Conservation (phyloP, 2,888 invertebrate genomes). For the Drosophila ezoana region DNA sequence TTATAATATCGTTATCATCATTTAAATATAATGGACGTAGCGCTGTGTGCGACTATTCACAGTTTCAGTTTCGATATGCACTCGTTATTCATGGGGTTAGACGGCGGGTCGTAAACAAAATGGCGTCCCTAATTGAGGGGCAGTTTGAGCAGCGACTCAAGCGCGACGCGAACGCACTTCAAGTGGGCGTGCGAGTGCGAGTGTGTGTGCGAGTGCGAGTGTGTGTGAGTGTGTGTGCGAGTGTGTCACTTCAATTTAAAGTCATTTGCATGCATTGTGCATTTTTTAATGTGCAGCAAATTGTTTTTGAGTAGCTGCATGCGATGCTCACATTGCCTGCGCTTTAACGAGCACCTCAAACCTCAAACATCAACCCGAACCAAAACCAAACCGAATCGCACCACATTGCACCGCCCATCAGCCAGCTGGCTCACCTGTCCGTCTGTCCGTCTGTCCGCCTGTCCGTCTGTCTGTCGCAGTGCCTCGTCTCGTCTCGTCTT, state of each 20-base stretch:
- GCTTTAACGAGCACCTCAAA: constrained; percentile 47
- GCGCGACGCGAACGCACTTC: constrained; percentile 53
- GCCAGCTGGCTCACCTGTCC: constrained; percentile 45
- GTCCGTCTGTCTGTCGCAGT: constrained; percentile 30
- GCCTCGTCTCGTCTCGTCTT: constrained; percentile 36
- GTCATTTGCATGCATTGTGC: constrained; percentile 79
- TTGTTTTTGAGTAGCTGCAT: constrained; percentile 79
- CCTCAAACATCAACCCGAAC: constrained; percentile 23
- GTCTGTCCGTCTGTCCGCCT: constrained; percentile 8
- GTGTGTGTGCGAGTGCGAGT: constrained; percentile 1
- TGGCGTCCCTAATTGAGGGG: constrained; percentile 72
- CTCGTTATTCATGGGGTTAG: constrained; percentile 47
- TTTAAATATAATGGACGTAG: constrained; percentile 35
- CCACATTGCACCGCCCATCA: constrained; percentile 2
- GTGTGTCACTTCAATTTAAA: constrained; percentile 76
- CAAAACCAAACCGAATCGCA: constrained; percentile 9
- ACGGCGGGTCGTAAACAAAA: constrained; percentile 64
- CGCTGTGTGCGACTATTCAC: constrained; percentile 20
- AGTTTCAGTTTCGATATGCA: constrained; percentile 47
- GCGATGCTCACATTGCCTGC: constrained; percentile 60
- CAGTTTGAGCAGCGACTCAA: constrained; percentile 68
- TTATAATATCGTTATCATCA: constrained; percentile 38
- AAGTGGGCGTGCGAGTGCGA: constrained; percentile 12
- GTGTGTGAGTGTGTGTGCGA: constrained; percentile 22
- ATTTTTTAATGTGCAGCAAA: constrained; percentile 78